Conservation (phyloP, 1,140 invertebrate species). For the Pectinophora gossypiella region DNA sequence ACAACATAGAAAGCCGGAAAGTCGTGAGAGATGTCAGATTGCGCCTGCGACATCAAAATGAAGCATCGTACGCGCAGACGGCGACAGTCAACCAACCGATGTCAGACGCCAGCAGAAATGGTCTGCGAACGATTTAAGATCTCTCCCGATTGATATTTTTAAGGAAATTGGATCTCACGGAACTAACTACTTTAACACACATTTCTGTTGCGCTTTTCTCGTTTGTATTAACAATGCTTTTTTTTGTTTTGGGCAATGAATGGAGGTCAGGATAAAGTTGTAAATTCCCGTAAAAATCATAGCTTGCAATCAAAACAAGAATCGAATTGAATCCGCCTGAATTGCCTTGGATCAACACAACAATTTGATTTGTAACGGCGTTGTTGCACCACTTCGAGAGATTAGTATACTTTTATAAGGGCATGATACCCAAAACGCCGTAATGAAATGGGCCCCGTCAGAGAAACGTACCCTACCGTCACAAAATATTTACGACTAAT, state of each 20-base stretch:
- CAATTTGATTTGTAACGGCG: too few species aligned
- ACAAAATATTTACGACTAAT: constrained; percentile 31
- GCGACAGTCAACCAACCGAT: not conserved
- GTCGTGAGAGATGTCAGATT: constrained; percentile 56
- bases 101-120: not conserved
- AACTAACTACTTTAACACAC: too few species aligned
- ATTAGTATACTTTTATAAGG: not conserved
- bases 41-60: constrained; percentile 39
- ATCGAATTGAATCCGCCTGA: too few species aligned
- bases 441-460: constrained; percentile 14
- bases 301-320: too few species aligned
- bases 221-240: too few species aligned
- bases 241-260: too few species aligned
- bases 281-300: too few species aligned
- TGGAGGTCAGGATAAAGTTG: too few species aligned
- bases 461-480: constrained; percentile 19
- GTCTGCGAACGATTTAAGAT: not conserved
- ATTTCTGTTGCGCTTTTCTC: too few species aligned
- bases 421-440: not conserved
- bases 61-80: constrained; percentile 28
- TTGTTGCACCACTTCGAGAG: too few species aligned
- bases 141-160: too few species aligned
- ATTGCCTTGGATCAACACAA: too few species aligned
- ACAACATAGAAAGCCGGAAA: constrained; percentile 50
- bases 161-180: not conserved